These are phyloP conservation scores for Drosophila recens DNA, from an alignment of 2,888 invertebrate species.

Conservation along the genomic window DNA sequence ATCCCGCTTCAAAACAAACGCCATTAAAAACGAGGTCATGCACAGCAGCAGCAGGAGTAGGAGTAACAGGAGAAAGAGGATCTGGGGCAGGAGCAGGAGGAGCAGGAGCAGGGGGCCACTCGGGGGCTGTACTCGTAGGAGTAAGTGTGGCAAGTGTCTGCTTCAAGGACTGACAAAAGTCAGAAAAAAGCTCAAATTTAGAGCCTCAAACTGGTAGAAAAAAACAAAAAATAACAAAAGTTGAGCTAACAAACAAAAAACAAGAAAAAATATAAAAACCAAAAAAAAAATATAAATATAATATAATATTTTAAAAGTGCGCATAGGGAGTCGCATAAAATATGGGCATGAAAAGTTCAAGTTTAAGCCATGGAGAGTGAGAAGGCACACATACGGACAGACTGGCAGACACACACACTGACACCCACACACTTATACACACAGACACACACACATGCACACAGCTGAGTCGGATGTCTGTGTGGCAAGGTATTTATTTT, in stretches of 20 bases:
- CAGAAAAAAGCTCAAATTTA: slow-evolving; percentile 66
- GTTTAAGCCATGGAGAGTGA: slow-evolving; percentile 50
- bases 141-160: slow-evolving; percentile 48
- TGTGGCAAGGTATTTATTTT: slow-evolving; percentile 78
- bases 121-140: neutral
- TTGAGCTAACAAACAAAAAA: slow-evolving; percentile 55
- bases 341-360: slow-evolving; percentile 78
- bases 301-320: slow-evolving; percentile 72
- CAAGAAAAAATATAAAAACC: slow-evolving; percentile 24
- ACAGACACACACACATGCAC: slow-evolving; percentile 11
- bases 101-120: neutral
- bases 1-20: slow-evolving; percentile 81
- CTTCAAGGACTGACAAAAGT: slow-evolving; percentile 73
- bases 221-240: slow-evolving; percentile 46
- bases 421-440: slow-evolving; percentile 3
- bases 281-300: slow-evolving; percentile 51
- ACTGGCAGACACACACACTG: slow-evolving; percentile 1
- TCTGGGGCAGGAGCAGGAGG: slow-evolving; percentile 4
- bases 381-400: slow-evolving; percentile 10
- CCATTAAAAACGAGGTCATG: slow-evolving; percentile 80
- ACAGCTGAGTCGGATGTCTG: slow-evolving; percentile 21
- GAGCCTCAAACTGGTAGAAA: slow-evolving; percentile 57
- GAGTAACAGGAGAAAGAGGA: slow-evolving; percentile 8
- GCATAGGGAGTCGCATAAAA: slow-evolving; percentile 75
- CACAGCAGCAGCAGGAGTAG: slow-evolving; percentile 43